Percentiles rank a stretch among this genome's conserved stretches.
phyloP scores from a whole-genome alignment of 2,113 vertebrate species.

The Lonchura striata region DNA sequence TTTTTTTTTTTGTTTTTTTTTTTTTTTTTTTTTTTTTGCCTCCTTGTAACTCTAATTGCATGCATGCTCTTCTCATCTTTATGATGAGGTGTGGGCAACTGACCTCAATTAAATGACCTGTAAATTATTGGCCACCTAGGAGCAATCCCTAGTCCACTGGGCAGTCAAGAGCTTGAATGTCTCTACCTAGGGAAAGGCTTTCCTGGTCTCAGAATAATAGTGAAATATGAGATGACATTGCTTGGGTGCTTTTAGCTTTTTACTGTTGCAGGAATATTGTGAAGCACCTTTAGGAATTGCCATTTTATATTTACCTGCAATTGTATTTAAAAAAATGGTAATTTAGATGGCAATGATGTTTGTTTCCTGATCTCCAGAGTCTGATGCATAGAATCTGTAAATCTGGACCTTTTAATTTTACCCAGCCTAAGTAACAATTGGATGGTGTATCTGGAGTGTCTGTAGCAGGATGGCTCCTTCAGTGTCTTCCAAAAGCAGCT shows the following conservation, averaged over 20 bases:
- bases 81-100: not conserved
- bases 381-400: not conserved
- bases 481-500: not conserved
- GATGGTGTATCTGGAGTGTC: not conserved
- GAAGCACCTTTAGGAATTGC: not conserved
- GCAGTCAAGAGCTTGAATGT: constrained; percentile 10
- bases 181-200: not conserved
- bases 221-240: not conserved
- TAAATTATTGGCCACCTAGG: constrained; percentile 48
- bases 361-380: not conserved
- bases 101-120: constrained; percentile 39
- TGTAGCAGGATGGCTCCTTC: not conserved
- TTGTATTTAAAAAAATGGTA: not conserved
- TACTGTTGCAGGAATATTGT: not conserved
- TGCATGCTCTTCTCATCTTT: not conserved
- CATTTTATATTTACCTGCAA: not conserved
- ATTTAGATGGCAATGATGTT: fast-evolving
- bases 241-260: not conserved
- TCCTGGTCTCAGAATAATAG: not conserved
- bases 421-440: not conserved
- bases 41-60: not conserved
- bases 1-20: not conserved
- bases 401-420: not conserved
- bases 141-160: constrained; percentile 7
- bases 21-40: not conserved